phyloP scores from a whole-genome alignment of 2,888 invertebrate species.

The Drosophila birchii region DNA sequence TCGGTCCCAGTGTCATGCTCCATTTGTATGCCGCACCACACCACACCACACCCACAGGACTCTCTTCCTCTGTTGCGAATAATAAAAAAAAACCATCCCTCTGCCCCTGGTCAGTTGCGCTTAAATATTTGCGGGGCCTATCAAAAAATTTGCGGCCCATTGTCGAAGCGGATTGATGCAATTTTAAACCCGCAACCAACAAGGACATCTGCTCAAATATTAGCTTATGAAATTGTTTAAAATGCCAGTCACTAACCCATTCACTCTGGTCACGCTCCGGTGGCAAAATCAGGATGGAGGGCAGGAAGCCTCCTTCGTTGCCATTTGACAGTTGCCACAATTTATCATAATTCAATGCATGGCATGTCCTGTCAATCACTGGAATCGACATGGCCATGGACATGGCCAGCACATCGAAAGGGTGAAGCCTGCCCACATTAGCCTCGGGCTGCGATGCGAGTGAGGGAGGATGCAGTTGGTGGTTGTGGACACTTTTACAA shows the following conservation, averaged over 20 bases:
- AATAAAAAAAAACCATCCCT: neutral
- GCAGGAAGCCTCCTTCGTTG: constrained; percentile 65
- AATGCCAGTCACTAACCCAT: constrained; percentile 63
- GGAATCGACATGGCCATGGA: constrained; percentile 35
- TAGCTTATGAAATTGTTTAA: constrained; percentile 77
- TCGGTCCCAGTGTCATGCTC: constrained; percentile 40
- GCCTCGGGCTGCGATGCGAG: constrained; percentile 23
- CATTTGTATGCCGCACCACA: constrained; percentile 68
- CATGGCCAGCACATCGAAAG: constrained; percentile 51
- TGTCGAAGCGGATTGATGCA: constrained; percentile 61
- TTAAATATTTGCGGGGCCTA: constrained; percentile 59
- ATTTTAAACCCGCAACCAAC: constrained; percentile 63
- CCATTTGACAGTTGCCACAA: constrained; percentile 83
- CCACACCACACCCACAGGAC: constrained; percentile 31
- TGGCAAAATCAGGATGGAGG: constrained; percentile 4
- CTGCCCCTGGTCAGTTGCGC: constrained; percentile 30
- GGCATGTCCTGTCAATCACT: constrained; percentile 75
- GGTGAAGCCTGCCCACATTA: constrained; percentile 67
- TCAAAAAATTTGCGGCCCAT: constrained; percentile 68
- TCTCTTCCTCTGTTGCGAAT: constrained; percentile 1
- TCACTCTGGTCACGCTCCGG: constrained; percentile 66
- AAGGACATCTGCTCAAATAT: constrained; percentile 74
- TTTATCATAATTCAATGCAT: constrained; percentile 84
- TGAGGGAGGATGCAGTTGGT: constrained; percentile 13
- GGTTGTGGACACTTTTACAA: constrained; percentile 66